phyloP scores from a whole-genome alignment of 2,797 vertebrate species.

The Parauchenoglanis punctatus region DNA sequence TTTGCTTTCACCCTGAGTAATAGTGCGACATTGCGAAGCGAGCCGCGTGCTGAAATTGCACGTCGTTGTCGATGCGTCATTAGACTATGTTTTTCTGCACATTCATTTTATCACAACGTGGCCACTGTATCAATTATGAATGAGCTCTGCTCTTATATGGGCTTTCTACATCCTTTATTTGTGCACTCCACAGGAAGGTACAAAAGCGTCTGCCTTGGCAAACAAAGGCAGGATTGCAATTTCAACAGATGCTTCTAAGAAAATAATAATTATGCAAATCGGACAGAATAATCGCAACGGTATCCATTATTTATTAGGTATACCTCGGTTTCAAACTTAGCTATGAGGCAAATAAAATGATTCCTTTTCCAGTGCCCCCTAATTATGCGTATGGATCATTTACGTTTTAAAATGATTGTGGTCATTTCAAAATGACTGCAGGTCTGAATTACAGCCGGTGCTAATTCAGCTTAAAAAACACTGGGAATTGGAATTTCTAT shows the following conservation, averaged over 20 bases:
- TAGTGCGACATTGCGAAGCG: conserved; percentile 9
- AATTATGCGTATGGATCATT: conserved; percentile 80
- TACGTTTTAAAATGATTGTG: conserved; percentile 74
- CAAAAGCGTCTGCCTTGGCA: conserved; percentile 50
- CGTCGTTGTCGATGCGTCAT: conserved; percentile 49
- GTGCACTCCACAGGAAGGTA: conserved; percentile 60
- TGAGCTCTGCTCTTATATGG: conserved; percentile 65
- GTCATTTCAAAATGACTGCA: conserved; percentile 78
- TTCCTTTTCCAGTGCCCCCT: conserved; percentile 70
- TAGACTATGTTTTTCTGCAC: conserved; percentile 60
- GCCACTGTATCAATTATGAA: conserved; percentile 72
- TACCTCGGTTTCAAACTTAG: conserved; percentile 78
- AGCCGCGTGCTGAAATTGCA: conserved; percentile 3
- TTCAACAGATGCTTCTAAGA: conserved; percentile 75
- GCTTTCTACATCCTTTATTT: conserved; percentile 61
- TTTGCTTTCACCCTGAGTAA: conserved; percentile 11
- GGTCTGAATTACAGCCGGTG: conserved; percentile 73
- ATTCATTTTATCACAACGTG: conserved; percentile 67
- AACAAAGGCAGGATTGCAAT: conserved; percentile 66
- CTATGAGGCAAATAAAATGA: conserved; percentile 73
- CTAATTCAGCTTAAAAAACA: conserved; percentile 72
- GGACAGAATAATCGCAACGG: conserved; percentile 76
- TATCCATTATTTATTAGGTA: conserved; percentile 84
- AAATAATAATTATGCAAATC: conserved; percentile 84
- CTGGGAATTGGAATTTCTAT: conserved; percentile 75